Evolutionary conservation across 2,797 vertebrate genomes (phyloP).

Genomic region (Harpagifer antarcticus): DNA sequence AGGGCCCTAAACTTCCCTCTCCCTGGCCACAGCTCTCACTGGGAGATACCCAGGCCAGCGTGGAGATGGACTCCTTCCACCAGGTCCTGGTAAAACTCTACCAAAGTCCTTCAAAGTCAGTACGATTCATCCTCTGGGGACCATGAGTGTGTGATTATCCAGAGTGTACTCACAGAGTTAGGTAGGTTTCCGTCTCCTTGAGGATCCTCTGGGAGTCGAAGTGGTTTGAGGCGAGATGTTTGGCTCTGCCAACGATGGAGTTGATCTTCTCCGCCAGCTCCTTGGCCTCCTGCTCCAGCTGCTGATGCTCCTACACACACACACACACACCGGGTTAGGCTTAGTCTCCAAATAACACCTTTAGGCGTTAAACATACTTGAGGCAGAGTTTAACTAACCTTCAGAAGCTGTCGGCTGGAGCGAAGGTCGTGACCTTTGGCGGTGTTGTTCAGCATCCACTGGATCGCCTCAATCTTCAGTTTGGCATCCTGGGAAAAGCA

Average conservation of each 20-base stretch:
- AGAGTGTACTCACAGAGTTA: conserved; percentile 81
- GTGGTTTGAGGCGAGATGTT: conserved; percentile 85
- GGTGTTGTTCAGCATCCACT: conserved; percentile 85
- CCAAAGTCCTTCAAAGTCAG: neutral
- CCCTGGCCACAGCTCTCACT: too few relatives aligned
- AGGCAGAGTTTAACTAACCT: conserved; percentile 47
- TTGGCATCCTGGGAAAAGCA: conserved; percentile 85
- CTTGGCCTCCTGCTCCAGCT: conserved; percentile 87
- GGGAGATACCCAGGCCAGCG: too few relatives aligned
- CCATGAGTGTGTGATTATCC: neutral
- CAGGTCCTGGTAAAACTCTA: too few relatives aligned
- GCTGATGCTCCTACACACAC: conserved; percentile 79
- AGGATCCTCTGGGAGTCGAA: conserved; percentile 88
- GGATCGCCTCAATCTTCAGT: conserved; percentile 89
- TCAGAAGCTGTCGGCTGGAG: conserved; percentile 87
- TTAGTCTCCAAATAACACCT: too few relatives aligned
- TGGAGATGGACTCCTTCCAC: too few relatives aligned
- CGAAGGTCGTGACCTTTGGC: conserved; percentile 87
- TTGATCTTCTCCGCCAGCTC: conserved; percentile 90
- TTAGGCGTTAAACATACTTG: too few relatives aligned
- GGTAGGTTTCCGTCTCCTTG: conserved; percentile 87
- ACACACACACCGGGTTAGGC: too few relatives aligned
- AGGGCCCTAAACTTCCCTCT: too few relatives aligned
- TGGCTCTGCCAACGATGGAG: conserved; percentile 86
- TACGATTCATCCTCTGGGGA: neutral